Conservation (phyloP, 2,888 invertebrate species). For the Patella caerulea region DNA sequence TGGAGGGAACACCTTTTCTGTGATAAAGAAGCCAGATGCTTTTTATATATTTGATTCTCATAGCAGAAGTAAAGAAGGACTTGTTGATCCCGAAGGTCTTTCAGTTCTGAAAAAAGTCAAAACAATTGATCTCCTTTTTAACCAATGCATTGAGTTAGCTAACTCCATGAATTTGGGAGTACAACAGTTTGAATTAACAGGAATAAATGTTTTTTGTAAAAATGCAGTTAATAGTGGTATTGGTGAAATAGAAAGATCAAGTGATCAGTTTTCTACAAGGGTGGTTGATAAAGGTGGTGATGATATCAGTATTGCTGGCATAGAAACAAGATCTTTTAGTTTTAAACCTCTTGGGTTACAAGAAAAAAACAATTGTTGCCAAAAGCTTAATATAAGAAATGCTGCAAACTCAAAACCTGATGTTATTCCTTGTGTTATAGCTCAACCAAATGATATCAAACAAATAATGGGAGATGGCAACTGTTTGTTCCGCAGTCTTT, state of each 20-base stretch:
- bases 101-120: slow-evolving; percentile 19
- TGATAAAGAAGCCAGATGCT: background rate
- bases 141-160: background rate
- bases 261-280: too few species aligned
- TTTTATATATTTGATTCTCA: slow-evolving; percentile 27
- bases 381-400: background rate
- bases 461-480: background rate
- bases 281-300: background rate
- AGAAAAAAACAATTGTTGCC: background rate
- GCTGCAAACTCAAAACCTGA: background rate
- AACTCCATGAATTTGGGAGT: background rate
- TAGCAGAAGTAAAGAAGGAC: slow-evolving; percentile 8
- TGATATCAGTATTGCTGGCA: background rate
- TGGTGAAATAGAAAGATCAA: too few species aligned
- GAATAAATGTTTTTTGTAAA: background rate
- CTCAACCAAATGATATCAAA: background rate
- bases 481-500: background rate
- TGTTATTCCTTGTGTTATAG: background rate
- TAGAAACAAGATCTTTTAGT: background rate
- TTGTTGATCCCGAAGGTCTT: background rate
- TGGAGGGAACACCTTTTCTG: slow-evolving; percentile 16
- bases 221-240: too few species aligned
- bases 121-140: background rate
- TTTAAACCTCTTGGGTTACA: background rate
- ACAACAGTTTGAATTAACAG: background rate